These are phyloP conservation scores for Dusona sp. DNA, from an alignment of 2,888 invertebrate species.

Conservation along the genomic window DNA sequence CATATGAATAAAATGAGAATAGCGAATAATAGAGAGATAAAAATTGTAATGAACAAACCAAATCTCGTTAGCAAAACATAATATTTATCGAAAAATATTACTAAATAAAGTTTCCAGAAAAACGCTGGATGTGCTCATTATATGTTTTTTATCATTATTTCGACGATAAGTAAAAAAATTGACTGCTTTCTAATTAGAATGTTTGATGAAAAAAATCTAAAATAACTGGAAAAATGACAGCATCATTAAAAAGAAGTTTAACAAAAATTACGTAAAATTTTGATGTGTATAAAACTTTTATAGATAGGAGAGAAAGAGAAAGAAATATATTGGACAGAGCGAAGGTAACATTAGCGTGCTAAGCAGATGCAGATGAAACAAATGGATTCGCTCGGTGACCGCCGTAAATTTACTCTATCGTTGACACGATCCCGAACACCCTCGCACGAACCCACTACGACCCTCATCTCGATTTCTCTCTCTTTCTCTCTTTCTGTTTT, in stretches of 20 bases:
- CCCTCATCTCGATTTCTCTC: slow-evolving; percentile 69
- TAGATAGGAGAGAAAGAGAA: not conserved
- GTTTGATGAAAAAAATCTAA: not conserved
- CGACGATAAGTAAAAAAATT: not conserved
- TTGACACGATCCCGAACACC: slow-evolving; percentile 82
- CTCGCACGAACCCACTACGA: slow-evolving; percentile 80
- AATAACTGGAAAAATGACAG: not conserved
- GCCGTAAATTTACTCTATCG: slow-evolving; percentile 82
- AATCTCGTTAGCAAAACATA: not conserved
- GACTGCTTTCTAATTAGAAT: not conserved
- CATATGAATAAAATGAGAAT: slow-evolving; percentile 35
- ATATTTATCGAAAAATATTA: not conserved
- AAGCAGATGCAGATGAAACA: slow-evolving; percentile 84
- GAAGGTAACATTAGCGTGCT: slow-evolving; percentile 81
- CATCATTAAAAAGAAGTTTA: not conserved
- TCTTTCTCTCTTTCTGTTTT: slow-evolving; percentile 24
- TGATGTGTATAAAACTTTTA: not conserved
- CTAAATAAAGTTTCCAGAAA: not conserved
- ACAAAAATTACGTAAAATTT: not conserved
- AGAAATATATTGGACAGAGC: slow-evolving; percentile 31
- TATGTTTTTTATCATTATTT: not conserved
- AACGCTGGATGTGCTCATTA: not conserved
- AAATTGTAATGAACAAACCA: not conserved
- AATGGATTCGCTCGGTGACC: slow-evolving; percentile 83
- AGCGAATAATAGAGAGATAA: slow-evolving; percentile 24